Percentiles rank a stretch among this genome's conserved stretches.
Conservation (phyloP, 1,140 invertebrate genomes). For the Drosophila tristis region DNA sequence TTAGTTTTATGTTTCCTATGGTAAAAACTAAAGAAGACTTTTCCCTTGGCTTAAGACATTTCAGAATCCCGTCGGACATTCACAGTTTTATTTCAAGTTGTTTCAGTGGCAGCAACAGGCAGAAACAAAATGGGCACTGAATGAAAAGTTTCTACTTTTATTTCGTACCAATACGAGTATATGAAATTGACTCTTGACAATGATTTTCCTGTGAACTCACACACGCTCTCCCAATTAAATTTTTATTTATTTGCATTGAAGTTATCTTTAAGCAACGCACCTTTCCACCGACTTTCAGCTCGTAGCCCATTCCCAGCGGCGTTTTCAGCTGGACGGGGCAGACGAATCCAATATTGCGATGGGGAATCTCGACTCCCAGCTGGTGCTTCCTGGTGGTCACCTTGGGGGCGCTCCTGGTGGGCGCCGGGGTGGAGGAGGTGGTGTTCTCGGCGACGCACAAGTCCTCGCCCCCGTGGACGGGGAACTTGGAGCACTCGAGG, state of each 20-base stretch:
- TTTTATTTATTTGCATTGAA: background rate
- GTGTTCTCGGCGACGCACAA: slow-evolving; percentile 96
- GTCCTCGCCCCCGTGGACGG: slow-evolving; percentile 87
- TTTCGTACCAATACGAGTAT: too few species aligned
- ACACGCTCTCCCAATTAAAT: too few species aligned
- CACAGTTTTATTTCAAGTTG: too few species aligned
- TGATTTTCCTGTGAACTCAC: too few species aligned
- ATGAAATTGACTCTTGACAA: too few species aligned
- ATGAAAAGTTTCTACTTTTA: background rate
- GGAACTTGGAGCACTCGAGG: slow-evolving; percentile 96
- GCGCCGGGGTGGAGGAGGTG: slow-evolving; percentile 83
- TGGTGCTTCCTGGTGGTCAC: slow-evolving; percentile 74
- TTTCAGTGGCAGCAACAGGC: too few species aligned
- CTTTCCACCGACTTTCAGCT: slow-evolving; percentile 92
- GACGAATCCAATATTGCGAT: slow-evolving; percentile 91
- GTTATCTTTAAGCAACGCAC: slow-evolving; percentile 84
- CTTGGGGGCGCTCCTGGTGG: slow-evolving; percentile 62
- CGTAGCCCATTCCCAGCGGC: slow-evolving; percentile 90
- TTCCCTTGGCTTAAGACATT: too few species aligned
- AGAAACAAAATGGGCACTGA: too few species aligned
- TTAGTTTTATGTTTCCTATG: background rate
- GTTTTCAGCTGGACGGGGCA: slow-evolving; percentile 94
- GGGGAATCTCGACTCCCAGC: slow-evolving; percentile 67
- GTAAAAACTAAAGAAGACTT: too few species aligned
- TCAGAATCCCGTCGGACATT: too few species aligned